Conservation (phyloP, 2,797 vertebrate species). For the Labroides dimidiatus region DNA sequence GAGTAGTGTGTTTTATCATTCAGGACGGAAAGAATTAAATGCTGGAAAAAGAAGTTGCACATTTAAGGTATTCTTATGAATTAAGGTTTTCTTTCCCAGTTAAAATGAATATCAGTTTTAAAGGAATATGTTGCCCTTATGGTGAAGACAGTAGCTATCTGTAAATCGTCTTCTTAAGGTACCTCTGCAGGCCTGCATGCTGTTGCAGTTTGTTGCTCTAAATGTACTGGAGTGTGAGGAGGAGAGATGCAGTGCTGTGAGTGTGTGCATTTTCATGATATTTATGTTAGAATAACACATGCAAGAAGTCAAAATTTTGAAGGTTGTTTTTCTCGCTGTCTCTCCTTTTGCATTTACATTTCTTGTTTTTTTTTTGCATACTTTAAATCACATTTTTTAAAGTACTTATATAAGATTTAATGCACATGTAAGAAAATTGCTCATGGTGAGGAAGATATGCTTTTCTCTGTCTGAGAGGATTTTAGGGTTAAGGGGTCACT, state of each 20-base stretch:
- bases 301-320: not conserved
- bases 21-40: constrained; percentile 5
- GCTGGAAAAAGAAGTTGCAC: constrained; percentile 44
- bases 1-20: not conserved
- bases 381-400: not conserved
- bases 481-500: constrained; percentile 43
- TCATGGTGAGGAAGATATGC: constrained; percentile 34
- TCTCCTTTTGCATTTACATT: not conserved
- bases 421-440: constrained; percentile 1
- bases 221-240: constrained; percentile 24
- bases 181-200: constrained; percentile 43
- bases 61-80: constrained; percentile 8
- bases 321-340: not conserved
- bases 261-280: constrained; percentile 44
- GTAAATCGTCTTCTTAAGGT: constrained; percentile 2
- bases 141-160: not conserved
- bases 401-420: constrained; percentile 20
- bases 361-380: not conserved
- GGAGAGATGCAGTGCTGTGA: constrained; percentile 39
- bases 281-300: constrained; percentile 9
- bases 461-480: constrained; percentile 35
- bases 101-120: not conserved
- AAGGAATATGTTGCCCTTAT: not conserved
- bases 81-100: constrained; percentile 41
- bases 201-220: constrained; percentile 32